Conservation (phyloP, 92 coral and sea anemone genomes). For the Desmophyllum pertusum region DNA sequence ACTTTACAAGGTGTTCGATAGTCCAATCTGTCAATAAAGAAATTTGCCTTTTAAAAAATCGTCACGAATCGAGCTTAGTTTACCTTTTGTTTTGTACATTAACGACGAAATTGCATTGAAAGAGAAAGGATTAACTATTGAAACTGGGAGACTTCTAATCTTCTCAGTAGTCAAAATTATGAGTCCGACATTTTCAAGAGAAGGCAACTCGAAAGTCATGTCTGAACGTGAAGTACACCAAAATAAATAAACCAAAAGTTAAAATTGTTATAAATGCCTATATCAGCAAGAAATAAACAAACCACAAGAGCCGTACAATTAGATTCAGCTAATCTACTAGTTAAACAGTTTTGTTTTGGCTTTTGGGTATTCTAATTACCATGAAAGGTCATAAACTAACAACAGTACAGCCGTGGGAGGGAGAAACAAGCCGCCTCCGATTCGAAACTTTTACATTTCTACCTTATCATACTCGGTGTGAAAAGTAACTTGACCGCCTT, state of each 20-base stretch:
- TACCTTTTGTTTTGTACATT: background rate
- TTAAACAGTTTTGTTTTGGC: background rate
- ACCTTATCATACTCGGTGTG: conserved; percentile 97
- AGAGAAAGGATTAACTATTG: background rate
- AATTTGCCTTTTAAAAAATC: background rate
- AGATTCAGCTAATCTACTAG: background rate
- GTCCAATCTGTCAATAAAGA: background rate
- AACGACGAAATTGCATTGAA: background rate
- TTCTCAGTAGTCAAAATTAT: conserved; percentile 1
- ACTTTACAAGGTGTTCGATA: background rate
- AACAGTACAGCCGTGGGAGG: conserved; percentile 17
- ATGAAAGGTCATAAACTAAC: background rate
- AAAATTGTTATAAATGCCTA: background rate
- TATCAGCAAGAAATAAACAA: conserved; percentile 6
- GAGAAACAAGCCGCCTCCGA: background rate
- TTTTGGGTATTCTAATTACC: background rate
- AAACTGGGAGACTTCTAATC: conserved; percentile 13
- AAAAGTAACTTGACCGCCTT: conserved; percentile 85
- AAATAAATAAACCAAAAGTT: background rate
- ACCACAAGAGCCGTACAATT: background rate
- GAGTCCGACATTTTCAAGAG: background rate
- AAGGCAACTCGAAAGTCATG: conserved; percentile 9
- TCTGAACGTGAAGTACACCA: background rate
- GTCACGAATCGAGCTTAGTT: background rate
- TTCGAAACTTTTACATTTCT: background rate